Percentiles rank a stretch among this genome's conserved stretches.
Evolutionary conservation across 1,140 invertebrate genomes (phyloP).

Genomic region (Adoxophyes honmai): DNA sequence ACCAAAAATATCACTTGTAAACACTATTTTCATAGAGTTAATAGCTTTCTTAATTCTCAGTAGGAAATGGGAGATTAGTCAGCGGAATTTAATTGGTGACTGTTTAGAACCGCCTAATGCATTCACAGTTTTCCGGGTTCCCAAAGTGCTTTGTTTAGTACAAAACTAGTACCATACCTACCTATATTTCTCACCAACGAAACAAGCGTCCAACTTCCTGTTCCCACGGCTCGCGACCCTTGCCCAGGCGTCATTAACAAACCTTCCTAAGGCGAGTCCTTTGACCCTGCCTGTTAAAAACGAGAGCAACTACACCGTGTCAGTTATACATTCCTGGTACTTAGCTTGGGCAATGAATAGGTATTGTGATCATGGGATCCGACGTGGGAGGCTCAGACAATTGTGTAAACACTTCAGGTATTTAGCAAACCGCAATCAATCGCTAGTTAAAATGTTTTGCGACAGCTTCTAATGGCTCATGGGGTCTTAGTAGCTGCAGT

Average conservation of each 20-base stretch:
- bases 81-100: too few species aligned
- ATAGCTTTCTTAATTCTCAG: too few species aligned
- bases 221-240: neutral
- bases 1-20: too few species aligned
- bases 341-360: neutral
- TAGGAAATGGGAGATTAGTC: too few species aligned
- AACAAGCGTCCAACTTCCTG: neutral
- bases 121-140: too few species aligned
- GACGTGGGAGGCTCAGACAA: neutral
- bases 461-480: slow-evolving; percentile 2
- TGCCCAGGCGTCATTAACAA: neutral
- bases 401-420: slow-evolving; percentile 5
- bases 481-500: neutral
- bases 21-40: too few species aligned
- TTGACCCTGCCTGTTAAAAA: neutral
- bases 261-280: slow-evolving; percentile 1
- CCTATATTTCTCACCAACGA: too few species aligned
- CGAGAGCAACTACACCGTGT: slow-evolving; percentile 5
- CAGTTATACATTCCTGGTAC: slow-evolving; percentile 11
- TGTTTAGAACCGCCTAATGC: too few species aligned
- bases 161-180: too few species aligned
- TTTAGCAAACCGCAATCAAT: slow-evolving; percentile 2
- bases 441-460: slow-evolving; percentile 10
- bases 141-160: too few species aligned
- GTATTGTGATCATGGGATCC: slow-evolving; percentile 7